phyloP scores from a whole-genome alignment of 2,888 invertebrate species.

The Hirtodrosophila duncani region DNA sequence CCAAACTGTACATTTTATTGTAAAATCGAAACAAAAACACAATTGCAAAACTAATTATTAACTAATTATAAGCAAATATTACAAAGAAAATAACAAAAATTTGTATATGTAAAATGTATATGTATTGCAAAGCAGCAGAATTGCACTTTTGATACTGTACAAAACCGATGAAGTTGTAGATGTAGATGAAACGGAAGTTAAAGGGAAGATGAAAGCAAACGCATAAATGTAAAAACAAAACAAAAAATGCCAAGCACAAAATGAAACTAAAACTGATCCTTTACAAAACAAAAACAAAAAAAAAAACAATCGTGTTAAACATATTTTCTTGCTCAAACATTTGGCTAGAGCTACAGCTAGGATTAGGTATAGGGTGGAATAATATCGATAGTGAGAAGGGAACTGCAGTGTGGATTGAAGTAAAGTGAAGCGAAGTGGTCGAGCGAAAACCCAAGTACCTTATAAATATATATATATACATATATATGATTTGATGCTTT shows the following conservation, averaged over 20 bases:
- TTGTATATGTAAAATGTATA: conserved; percentile 35
- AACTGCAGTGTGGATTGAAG: no score
- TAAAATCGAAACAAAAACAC: conserved; percentile 32
- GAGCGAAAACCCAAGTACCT: conserved; percentile 67
- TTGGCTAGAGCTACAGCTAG: conserved; percentile 50
- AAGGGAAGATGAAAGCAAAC: no score
- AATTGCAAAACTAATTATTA: conserved; percentile 52
- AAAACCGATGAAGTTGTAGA: no score
- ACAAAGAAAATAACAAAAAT: no score
- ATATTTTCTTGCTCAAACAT: conserved; percentile 49
- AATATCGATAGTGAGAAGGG: conserved; percentile 17
- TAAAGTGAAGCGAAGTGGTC: conserved; percentile 29
- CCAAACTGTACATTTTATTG: conserved; percentile 45
- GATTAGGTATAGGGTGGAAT: no score
- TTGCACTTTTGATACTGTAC: conserved; percentile 49
- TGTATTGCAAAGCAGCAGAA: conserved; percentile 32
- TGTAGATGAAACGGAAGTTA: conserved; percentile 43
- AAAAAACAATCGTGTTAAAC: conserved; percentile 28
- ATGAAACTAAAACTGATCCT: conserved; percentile 26
- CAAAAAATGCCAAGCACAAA: conserved; percentile 56
- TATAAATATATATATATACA: conserved; percentile 67
- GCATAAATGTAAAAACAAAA: conserved; percentile 34
- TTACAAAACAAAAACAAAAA: conserved; percentile 26
- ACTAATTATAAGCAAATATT: conserved; percentile 61
- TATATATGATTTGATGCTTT: conserved; percentile 58